phyloP scores from a whole-genome alignment of 2,888 invertebrate genomes.

The Willowsia nigromaculata region DNA sequence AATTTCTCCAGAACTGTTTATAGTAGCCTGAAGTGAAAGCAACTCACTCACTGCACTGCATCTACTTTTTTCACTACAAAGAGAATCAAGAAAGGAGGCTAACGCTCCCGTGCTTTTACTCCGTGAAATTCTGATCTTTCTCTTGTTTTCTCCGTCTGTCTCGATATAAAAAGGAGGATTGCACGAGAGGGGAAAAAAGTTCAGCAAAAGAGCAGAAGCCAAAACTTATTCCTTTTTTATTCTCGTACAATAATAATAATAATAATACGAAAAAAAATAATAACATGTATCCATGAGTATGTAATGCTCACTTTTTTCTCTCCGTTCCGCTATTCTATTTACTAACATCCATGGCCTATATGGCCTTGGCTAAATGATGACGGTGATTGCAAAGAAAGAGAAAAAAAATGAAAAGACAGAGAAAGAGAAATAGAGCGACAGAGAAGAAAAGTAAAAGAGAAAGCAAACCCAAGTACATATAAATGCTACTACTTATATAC shows the following conservation, averaged over 20 bases:
- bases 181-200: neutral
- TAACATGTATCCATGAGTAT: slow-evolving; percentile 5
- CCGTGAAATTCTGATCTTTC: no score
- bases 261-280: slow-evolving; percentile 17
- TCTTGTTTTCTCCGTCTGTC: slow-evolving; percentile 1
- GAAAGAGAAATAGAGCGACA: neutral
- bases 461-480: no score
- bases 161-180: slow-evolving; percentile 3
- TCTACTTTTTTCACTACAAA: neutral
- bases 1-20: slow-evolving; percentile 48
- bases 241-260: neutral
- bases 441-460: neutral
- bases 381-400: slow-evolving; percentile 22
- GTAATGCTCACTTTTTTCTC: slow-evolving; percentile 1
- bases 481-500: no score
- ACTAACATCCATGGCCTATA: neutral
- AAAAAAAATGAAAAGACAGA: neutral
- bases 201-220: slow-evolving; percentile 32
- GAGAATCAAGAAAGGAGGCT: slow-evolving; percentile 34
- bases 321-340: neutral
- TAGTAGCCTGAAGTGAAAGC: neutral
- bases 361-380: slow-evolving; percentile 39
- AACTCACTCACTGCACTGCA: neutral
- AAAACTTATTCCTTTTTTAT: slow-evolving; percentile 28
- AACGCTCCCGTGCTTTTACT: slow-evolving; percentile 32